phyloP scores from a whole-genome alignment of 1,140 invertebrate genomes.

The Drosophila tropicalis region DNA sequence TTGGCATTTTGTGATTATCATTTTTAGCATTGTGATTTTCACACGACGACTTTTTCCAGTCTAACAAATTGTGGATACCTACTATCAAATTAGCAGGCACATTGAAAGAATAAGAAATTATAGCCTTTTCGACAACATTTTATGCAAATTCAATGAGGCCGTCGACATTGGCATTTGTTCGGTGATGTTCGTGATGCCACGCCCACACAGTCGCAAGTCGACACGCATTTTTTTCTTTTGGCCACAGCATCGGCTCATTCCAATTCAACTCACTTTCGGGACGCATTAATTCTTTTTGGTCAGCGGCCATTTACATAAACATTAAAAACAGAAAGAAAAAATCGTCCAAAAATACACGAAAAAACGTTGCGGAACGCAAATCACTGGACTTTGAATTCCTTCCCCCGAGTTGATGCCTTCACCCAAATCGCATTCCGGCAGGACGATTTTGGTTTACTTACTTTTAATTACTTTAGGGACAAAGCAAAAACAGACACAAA shows the following conservation, averaged over 20 bases:
- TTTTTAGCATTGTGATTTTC: conserved; percentile 10
- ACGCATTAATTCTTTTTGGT: conserved; percentile 73
- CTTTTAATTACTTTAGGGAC: conserved; percentile 80
- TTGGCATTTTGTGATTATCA: background rate
- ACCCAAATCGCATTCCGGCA: conserved; percentile 1
- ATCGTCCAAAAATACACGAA: conserved; percentile 1
- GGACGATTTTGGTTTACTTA: conserved; percentile 68
- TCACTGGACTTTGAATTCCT: conserved; percentile 37
- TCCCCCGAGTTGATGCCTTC: conserved; percentile 10
- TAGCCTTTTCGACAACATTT: conserved; percentile 32
- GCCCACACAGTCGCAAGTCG: conserved; percentile 25
- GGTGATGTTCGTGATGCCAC: conserved; percentile 8
- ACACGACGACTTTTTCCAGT: background rate
- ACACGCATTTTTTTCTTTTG: conserved; percentile 18
- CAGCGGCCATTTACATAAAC: conserved; percentile 72
- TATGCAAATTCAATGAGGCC: conserved; percentile 58
- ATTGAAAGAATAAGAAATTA: conserved; percentile 42
- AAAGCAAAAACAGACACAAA: conserved; percentile 45
- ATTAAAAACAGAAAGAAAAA: conserved; percentile 39
- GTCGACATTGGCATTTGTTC: conserved; percentile 30
- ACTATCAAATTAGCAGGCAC: conserved; percentile 46
- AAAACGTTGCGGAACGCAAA: conserved; percentile 49
- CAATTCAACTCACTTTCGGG: conserved; percentile 70
- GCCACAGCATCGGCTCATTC: conserved; percentile 49
- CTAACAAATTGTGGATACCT: conserved; percentile 32